Evolutionary conservation across 2,113 vertebrate genomes (phyloP).

Genomic region (Sceloporus tristichus): DNA sequence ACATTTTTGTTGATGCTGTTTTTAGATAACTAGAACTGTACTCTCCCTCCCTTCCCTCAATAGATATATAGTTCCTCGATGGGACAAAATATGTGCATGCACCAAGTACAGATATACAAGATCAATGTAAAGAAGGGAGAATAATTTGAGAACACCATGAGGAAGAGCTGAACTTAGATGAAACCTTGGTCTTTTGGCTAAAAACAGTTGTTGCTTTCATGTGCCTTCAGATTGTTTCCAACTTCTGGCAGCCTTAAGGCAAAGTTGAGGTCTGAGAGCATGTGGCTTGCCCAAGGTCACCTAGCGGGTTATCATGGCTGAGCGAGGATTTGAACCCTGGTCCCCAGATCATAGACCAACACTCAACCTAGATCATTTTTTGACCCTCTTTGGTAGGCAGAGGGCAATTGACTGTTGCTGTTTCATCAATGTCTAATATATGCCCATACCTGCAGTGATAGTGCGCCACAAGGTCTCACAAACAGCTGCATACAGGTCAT

Average conservation of each 20-base stretch:
- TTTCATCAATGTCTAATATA: constrained; percentile 44
- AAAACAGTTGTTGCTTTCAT: not conserved
- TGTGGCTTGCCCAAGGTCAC: too few species aligned
- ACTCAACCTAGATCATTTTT: not conserved
- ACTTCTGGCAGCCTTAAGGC: too few species aligned
- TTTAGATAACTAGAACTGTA: not conserved
- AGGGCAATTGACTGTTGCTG: constrained; percentile 3
- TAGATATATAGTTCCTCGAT: not conserved
- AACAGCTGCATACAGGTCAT: too few species aligned
- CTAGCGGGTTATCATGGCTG: too few species aligned
- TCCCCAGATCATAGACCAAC: too few species aligned
- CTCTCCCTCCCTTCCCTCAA: too few species aligned
- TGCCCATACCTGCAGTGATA: constrained; percentile 9
- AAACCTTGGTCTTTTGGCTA: not conserved
- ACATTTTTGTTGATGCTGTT: constrained; percentile 53
- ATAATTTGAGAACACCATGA: not conserved
- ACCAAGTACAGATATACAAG: not conserved
- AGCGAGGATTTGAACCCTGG: too few species aligned
- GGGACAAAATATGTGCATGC: not conserved
- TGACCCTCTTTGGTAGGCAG: not conserved
- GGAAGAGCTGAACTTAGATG: not conserved
- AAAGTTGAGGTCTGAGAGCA: too few species aligned
- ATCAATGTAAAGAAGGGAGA: too few species aligned
- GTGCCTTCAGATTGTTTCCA: too few species aligned
- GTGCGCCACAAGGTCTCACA: too few species aligned